Base-by-base conservation (phyloP, 2,113 vertebrate genomes). In the Strix aluco region DNA sequence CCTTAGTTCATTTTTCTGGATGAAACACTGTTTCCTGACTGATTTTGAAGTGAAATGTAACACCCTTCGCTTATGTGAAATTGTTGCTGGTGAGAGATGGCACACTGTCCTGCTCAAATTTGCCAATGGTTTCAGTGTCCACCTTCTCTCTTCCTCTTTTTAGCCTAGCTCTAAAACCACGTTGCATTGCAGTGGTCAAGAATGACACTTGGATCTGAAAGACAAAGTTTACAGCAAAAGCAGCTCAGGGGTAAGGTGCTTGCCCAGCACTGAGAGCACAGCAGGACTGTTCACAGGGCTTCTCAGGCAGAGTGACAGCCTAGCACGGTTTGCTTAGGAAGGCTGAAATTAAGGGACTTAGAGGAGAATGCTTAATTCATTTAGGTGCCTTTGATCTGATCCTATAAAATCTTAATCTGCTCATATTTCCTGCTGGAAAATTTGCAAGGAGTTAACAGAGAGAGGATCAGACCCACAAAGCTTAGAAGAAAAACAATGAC, bases 181-280 rank as follows among this genome's bases (percentile, higher is more conserved):
- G 0, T 30, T 51, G 49, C 5, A 0, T 12, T 72, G 59, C 19
- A 27, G 34, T 30, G 26, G 19, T 81, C 72, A 84, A 38, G 67
- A 69, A 47, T 4, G 9, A 15, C 77, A 22, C 16, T 54, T 3
- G 1, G 11, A 6, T 21, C 23, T 67, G 32, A 44, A 47, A 58
- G 52, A 11, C 78, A 44, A 82, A 90, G 42, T 36, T 87, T 11
- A 49, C 0, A 2, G 36, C 8, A 57, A 36, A 89, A 44, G 51
- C 52, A 79, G 38, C 4, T 7, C 0, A 1, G 2, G 17, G 46
- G 4, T 30, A 32, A 1, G 10, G 20, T 29, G 15, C 21, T 32
- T n/a, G 49, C 46, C 52, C 15, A 3, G 47, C 3, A 9, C 21
- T 6, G 14, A 15, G 21, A 55, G 27, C 36, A 26, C 2, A 2